A percentile compares a stretch with the other conserved stretches of the same genome.
Evolutionary conservation across 2,797 vertebrate species (phyloP).

Genomic region (Rhyacichthys aspro): DNA sequence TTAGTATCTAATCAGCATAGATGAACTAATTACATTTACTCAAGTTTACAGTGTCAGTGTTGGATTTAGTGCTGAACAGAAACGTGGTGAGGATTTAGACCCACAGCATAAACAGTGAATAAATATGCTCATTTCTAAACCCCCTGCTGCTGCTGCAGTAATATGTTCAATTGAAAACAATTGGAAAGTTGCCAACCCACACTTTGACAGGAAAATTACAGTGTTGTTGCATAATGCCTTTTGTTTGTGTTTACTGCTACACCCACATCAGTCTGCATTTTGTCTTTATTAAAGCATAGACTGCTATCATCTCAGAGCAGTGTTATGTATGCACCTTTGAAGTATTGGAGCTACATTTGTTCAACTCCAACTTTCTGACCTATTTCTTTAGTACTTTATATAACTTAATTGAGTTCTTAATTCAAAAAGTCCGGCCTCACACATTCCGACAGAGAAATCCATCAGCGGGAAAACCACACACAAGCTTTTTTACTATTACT

Average conservation of each 20-base stretch:
- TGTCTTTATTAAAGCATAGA: not conserved
- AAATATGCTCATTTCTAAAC: not conserved
- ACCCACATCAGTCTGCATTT: not conserved
- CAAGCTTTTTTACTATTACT: slow-evolving; percentile 32
- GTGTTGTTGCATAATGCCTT: not conserved
- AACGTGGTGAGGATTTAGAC: not conserved
- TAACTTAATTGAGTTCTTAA: slow-evolving; percentile 38
- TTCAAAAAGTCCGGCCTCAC: slow-evolving; percentile 41
- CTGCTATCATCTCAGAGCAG: not conserved
- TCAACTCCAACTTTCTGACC: slow-evolving; percentile 7
- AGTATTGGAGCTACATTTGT: slow-evolving; percentile 10
- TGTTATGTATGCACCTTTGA: not conserved
- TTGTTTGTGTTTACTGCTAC: not conserved
- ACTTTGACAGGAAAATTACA: slow-evolving; percentile 1
- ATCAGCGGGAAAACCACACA: slow-evolving; percentile 32
- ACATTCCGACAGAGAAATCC: slow-evolving; percentile 37
- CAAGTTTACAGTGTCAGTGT: too few relatives aligned
- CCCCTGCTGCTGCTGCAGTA: slow-evolving; percentile 4
- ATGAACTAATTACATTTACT: too few relatives aligned
- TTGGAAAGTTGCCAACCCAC: not conserved
- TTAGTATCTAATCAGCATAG: too few relatives aligned
- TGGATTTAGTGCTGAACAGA: too few relatives aligned
- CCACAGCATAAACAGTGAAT: not conserved
- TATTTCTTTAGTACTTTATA: slow-evolving; percentile 33
- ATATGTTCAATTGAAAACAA: not conserved